Evolutionary conservation across 1,140 invertebrate species (phyloP), one percentile per base, ranked within the genome.

Genomic region (Drosophila mojavensis): DNA sequence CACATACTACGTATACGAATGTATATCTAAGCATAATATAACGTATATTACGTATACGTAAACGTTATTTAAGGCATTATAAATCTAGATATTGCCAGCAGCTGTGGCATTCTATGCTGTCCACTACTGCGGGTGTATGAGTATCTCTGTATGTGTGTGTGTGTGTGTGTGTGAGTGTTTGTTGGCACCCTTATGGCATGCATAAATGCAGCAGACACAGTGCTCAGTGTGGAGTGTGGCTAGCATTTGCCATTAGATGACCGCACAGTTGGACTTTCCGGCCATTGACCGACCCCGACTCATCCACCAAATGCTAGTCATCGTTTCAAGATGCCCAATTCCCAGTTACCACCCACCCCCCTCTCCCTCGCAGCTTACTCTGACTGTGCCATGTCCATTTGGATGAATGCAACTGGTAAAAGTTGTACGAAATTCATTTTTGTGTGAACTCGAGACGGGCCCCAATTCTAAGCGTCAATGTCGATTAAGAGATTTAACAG

Each of bases 401-500:
- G 75, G 65, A 75, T 68, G 88, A 88, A 86, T 89, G 79, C 83
- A 86, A 88, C 82, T 86, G 79, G 83, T 88, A 79, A 77, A 86
- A 82, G 50, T 73, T 77, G 75, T 76, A 56, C 58, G 76, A 82
- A 77, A 83, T 82, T 77, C 71, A 82, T 86, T 88, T 79, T 81
- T 75, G 20, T 75, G 20, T 39, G 36, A 24, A 1, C 33, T 5
- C 66, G 69, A 51, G 60, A 20, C 7, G 54, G 36, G 51, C 6
- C 20, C 17, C 75, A 81, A 85, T 78, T 81, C 75, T 70, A 82
- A 72, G 75, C 83, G 79, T 86, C 79, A 73, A 75, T 81, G 82
- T 86, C 75, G 83, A 86, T 86, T 86, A 88, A 79, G 83, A 88
- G 82, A 88, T 88, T 86, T 79, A 86, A 79, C 75, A 75, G 78